These are phyloP conservation scores for Mesorhabditis belari DNA, from an alignment of 2,888 invertebrate species.

Conservation along the genomic window DNA sequence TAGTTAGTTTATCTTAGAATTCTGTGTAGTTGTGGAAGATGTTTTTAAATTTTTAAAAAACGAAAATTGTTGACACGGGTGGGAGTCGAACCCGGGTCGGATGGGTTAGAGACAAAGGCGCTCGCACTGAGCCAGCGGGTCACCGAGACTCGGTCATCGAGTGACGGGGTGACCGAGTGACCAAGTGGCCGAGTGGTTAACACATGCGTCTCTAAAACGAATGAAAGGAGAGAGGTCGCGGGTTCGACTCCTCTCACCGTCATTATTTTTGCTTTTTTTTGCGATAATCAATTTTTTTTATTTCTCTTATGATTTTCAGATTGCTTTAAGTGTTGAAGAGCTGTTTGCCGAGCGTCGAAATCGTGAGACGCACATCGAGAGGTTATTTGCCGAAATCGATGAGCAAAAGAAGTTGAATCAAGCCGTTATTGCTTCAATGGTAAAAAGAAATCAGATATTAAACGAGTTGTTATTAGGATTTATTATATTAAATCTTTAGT, in stretches of 20 bases:
- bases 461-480: neutral
- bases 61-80: too few relatives aligned
- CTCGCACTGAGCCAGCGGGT: too few relatives aligned
- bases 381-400: conserved; percentile 31
- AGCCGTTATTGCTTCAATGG: conserved; percentile 31
- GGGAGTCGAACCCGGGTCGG: too few relatives aligned
- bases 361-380: conserved; percentile 32
- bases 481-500: neutral
- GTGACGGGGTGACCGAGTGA: too few relatives aligned
- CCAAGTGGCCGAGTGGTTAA: too few relatives aligned
- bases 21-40: too few relatives aligned
- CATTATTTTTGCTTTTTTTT: neutral
- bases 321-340: conserved; percentile 47
- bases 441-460: conserved; percentile 1
- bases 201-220: too few relatives aligned
- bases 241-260: neutral
- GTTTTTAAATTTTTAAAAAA: too few relatives aligned
- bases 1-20: too few relatives aligned
- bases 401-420: conserved; percentile 32
- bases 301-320: conserved; percentile 4
- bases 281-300: neutral
- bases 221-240: too few relatives aligned
- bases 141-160: too few relatives aligned
- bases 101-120: too few relatives aligned
- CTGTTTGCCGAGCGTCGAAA: conserved; percentile 66